A percentile compares a stretch with the other conserved stretches of the same genome.
Conservation (phyloP, 2,113 vertebrate species). For the Ciconia maguari region DNA sequence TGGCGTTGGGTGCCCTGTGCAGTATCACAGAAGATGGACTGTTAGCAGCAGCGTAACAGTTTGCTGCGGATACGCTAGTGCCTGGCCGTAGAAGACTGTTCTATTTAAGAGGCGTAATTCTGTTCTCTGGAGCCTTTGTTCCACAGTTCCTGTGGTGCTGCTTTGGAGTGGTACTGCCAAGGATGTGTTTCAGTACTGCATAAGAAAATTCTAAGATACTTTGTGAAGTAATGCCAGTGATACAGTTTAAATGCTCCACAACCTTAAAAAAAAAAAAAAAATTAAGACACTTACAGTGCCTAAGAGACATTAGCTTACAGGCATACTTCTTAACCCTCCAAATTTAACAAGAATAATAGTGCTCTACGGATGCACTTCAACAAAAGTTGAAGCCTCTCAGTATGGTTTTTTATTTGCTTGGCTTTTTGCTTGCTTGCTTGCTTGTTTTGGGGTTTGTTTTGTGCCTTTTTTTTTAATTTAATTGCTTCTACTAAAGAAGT, state of each 20-base stretch:
- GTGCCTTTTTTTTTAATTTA: neutral
- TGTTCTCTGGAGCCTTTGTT: neutral
- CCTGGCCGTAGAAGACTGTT: fast-evolving
- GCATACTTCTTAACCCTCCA: neutral
- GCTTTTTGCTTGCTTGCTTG: neutral
- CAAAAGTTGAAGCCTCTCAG: neutral
- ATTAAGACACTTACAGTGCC: neutral
- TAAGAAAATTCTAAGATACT: constrained; percentile 84
- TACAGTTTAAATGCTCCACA: constrained; percentile 80
- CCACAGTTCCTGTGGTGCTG: neutral
- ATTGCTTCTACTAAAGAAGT: neutral
- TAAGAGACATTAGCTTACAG: neutral
- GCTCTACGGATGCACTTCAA: fast-evolving
- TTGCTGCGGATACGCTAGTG: fast-evolving
- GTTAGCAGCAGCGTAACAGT: fast-evolving
- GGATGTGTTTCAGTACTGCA: constrained; percentile 75
- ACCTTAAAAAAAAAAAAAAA: constrained; percentile 67
- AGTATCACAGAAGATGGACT: too few species aligned
- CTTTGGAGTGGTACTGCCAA: neutral
- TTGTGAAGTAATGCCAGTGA: constrained; percentile 85
- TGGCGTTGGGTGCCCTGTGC: fast-evolving
- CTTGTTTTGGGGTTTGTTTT: neutral
- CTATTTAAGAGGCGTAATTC: neutral
- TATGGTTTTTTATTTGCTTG: neutral
- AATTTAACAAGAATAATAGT: neutral